Base-by-base conservation (phyloP, 2,113 vertebrate genomes). In the Archocentrus centrarchus region DNA sequence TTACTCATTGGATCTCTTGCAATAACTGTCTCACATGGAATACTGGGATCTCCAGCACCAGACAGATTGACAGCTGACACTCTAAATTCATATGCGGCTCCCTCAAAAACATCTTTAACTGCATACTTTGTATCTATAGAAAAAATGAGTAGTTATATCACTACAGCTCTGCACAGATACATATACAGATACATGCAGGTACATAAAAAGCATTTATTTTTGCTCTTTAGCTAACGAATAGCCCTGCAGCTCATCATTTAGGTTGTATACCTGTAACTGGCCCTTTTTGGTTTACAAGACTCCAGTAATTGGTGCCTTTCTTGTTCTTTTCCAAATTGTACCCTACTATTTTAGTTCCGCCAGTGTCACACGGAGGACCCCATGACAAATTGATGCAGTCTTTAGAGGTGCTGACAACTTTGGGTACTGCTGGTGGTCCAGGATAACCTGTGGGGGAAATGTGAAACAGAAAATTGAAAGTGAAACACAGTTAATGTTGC, bases 261-360 rank as follows among this genome's bases (percentile, higher is more conserved):
- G 27, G 22, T 7, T 30, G 10, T 5, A 80, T 86, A 98, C 97
- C 97, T 90, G 93, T 82, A 81, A 97, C 66, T 0, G 96, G 97
- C 50, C 89, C 88, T 0, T 83, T 94, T 75, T 91, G 96, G 60
- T 96, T 96, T 83, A 97, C 96, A 14, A 95, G 92, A 17, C 88
- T 95, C 98, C 97, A 99, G 41, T 94, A 89, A 70, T 88, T 94
- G 20, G 96, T 97, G 1, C 97, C 97, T 80, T 95, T 97, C 93
- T 97, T 97, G 75, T 97, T 95, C 79, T 97, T 98, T 86, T 99
- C 97, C 58, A 98, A 14, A 0, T 96, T 86, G 85, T 98, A 98
- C 22, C 98, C 97, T 59, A 96, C 66, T 73, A 98, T 96, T 79
- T 87, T 94, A 82, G 95, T 94, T 1, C 94, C 95, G 66, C 97